A percentile compares a stretch with the other conserved stretches of the same genome.
These are phyloP conservation scores for Donacobius atricapilla DNA, from an alignment of 2,113 vertebrate genomes.

Conservation along the genomic window DNA sequence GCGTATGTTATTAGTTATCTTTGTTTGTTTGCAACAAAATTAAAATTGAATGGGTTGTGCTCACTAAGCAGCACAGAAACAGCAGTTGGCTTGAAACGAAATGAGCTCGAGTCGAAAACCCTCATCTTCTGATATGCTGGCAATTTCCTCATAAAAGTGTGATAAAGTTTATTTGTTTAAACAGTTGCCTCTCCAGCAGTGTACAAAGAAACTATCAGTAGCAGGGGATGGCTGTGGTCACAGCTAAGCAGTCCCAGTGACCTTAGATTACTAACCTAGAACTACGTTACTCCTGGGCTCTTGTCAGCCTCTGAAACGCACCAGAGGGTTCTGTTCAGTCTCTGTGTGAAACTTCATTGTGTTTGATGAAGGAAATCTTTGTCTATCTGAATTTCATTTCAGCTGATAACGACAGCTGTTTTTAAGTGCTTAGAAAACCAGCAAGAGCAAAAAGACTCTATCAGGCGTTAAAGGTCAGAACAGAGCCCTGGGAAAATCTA, in stretches of 20 bases:
- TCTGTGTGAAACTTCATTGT: not conserved
- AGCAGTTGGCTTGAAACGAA: not conserved
- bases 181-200: not conserved
- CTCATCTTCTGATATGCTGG: not conserved
- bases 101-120: not conserved
- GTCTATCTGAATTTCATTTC: not conserved
- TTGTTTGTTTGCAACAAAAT: conserved; percentile 2
- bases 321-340: not conserved
- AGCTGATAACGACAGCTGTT: not conserved
- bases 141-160: not conserved
- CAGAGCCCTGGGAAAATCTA: not conserved
- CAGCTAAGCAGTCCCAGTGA: not conserved
- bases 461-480: not conserved
- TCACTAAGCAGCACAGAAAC: conserved; percentile 11
- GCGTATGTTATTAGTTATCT: not conserved
- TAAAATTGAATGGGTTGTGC: not conserved
- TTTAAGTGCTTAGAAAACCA: not conserved
- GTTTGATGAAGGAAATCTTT: not conserved
- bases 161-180: conserved; percentile 20
- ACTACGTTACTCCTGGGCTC: not conserved
- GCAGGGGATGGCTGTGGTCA: not conserved
- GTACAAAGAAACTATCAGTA: not conserved
- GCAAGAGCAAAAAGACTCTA: not conserved
- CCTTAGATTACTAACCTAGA: not conserved
- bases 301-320: not conserved